A percentile compares a stretch with the other conserved stretches of the same genome.
phyloP scores from a whole-genome alignment of 2,888 invertebrate genomes.

The Phyllotreta striolata region DNA sequence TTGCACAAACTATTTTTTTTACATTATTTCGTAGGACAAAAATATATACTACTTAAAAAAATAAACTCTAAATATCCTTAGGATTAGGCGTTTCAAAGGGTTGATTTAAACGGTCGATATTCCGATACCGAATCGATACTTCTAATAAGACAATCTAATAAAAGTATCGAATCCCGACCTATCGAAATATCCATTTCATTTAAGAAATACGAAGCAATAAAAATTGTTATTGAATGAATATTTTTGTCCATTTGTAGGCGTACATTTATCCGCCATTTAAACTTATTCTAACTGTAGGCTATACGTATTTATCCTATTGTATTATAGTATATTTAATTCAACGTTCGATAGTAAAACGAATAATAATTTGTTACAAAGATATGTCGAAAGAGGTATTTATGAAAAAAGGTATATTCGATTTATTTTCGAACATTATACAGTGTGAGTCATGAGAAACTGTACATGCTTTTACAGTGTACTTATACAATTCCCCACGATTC shows the following conservation, averaged over 20 bases:
- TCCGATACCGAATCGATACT: constrained; percentile 11
- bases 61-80: constrained; percentile 2
- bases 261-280: constrained; percentile 7
- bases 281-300: background rate
- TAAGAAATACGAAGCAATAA: constrained; percentile 18
- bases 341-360: background rate
- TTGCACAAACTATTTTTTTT: constrained; percentile 11
- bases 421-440: too few relatives aligned
- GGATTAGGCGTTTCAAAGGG: background rate
- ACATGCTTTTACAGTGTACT: too few relatives aligned
- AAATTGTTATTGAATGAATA: constrained; percentile 8
- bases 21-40: constrained; percentile 18
- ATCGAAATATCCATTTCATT: too few relatives aligned
- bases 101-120: constrained; percentile 5
- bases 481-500: too few relatives aligned
- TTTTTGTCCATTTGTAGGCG: constrained; percentile 24
- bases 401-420: too few relatives aligned
- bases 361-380: background rate
- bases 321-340: background rate
- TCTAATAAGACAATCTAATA: constrained; percentile 13
- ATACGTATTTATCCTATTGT: background rate
- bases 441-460: too few relatives aligned
- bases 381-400: too few relatives aligned
- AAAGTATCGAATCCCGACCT: background rate
- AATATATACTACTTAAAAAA: constrained; percentile 4